Evolutionary conservation across 1,140 invertebrate genomes (phyloP), one percentile per base, ranked within the genome.

Genomic region (Zaprionus nigranus): DNA sequence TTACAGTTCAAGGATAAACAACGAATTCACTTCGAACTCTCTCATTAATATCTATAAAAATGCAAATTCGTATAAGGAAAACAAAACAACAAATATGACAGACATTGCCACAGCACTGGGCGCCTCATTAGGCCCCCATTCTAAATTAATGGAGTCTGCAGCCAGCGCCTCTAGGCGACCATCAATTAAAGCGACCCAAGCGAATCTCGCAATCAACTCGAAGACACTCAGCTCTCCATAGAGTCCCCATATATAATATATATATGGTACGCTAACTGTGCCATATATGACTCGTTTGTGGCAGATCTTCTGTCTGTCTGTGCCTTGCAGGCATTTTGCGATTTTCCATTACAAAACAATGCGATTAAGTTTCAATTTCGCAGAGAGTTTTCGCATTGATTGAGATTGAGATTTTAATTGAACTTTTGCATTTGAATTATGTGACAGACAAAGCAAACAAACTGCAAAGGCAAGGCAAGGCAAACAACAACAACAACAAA

Each of bases 301-400:
- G 43, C 13, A 26, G 28, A 46, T 73, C 64, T 75, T 62, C 43
- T 43, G 46, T 75, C 64, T 58, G 26, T 38, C 68, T 70, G 61
- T 56, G 74, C 74, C 74, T 72, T 30, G 62, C n/a, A 67, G 75
- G 62, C 75, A 75, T 53, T 69, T 75, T 64, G 12, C 43, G 28
- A 58, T 69, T 58, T 80, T 34, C 53, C 70, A 64, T 73, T 64
- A 54, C 54, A 56, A 62, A 64, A 75, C 71, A 65, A 70, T 81
- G 75, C 78, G 82, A 85, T 85, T 85, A 80, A 76, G 67, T 81
- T 85, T 81, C 82, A 85, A 72, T 83, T 84, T 84, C 30, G 20
- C 67, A 57, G 34, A 53, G 30, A 22, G 24, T 34, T 58, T 26
- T 26, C 30, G 28, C 67, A 57, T 72, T 65, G 69, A 72, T 75